Evolutionary conservation across 92 coral and sea anemone species (phyloP), one percentile per base, ranked within the genome.

Genomic region (Plumapathes pennacea): DNA sequence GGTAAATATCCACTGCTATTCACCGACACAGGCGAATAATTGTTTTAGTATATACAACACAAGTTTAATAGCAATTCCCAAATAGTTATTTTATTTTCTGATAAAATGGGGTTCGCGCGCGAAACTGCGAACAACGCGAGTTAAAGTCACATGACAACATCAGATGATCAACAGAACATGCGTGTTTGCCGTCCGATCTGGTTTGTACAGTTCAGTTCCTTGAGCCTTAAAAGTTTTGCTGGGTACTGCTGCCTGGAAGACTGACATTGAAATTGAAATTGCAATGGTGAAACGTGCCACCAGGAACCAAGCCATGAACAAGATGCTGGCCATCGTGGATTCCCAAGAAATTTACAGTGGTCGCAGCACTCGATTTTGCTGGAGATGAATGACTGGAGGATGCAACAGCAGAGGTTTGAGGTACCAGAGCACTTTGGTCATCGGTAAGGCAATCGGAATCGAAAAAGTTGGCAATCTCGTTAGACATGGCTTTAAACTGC

Each of bases 401-500:
- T 38, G 71, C 11, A 9, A 25, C 59, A 34, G 60, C 47, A 49
- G 71, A 27, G 12, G 11, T 30, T 3, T 49, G 18, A 19, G 71
- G 31, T 25, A 46, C 71, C 33, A 48, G 45, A 45, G 58, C 58
- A 42, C 33, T 50, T 50, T 34, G 19, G 15, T 54, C 54, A 4
- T 25, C 36, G 6, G 44, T 20, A 27, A 41, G 34, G 38, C 66
- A 25, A 30, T 20, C 68, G 9, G 68, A 20, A 45, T 69, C 76
- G 13, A 69, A 1, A 25, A 69, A 69, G 30, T 69, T 50, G 22
- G 52, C 66, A 23, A 77, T 33, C 49, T 12, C 25, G 52, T 58
- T 40, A 0, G 70, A 78, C 85, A 78, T 78, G 10, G 49, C 24
- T 54, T 76, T 78, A 51, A 79, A 71, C 43, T 80, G 81, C 46